Conservation (phyloP, 2,888 invertebrate species). For the Linyphia triangularis region DNA sequence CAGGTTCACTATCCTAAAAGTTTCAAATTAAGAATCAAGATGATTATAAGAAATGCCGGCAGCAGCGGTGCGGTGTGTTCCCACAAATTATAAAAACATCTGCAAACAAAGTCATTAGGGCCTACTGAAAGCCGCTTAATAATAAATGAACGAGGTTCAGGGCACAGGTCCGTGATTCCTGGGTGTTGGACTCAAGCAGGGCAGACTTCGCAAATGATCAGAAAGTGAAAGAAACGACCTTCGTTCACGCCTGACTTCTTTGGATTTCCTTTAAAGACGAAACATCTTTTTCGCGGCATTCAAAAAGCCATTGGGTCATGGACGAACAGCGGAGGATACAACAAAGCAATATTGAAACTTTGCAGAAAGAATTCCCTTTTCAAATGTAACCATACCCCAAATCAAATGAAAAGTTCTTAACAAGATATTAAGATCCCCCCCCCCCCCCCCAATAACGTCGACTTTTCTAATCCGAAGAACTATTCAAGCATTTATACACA, state of each 20-base stretch:
- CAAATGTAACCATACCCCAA: no score
- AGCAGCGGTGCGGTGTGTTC: background rate
- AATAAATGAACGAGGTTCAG: background rate
- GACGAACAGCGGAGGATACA: background rate
- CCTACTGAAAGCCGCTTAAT: background rate
- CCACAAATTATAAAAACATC: background rate
- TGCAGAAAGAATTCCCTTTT: no score
- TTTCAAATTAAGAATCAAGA: no score
- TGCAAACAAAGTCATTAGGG: background rate
- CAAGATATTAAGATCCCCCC: no score
- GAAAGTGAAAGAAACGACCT: conserved; percentile 42
- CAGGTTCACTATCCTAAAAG: no score
- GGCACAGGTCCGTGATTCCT: conserved; percentile 41
- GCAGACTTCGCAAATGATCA: conserved; percentile 9
- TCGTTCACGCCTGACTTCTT: conserved; percentile 38
- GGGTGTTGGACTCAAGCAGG: background rate
- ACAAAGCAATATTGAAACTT: background rate
- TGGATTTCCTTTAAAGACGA: conserved; percentile 7
- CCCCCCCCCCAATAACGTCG: no score
- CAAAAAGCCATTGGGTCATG: conserved; percentile 43
- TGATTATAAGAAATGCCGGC: no score
- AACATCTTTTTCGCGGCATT: background rate
- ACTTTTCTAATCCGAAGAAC: no score
- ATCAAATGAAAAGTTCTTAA: no score
- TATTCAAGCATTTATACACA: no score